phyloP scores from a whole-genome alignment of 1,140 invertebrate genomes.

The Rhynchophorus ferrugineus region DNA sequence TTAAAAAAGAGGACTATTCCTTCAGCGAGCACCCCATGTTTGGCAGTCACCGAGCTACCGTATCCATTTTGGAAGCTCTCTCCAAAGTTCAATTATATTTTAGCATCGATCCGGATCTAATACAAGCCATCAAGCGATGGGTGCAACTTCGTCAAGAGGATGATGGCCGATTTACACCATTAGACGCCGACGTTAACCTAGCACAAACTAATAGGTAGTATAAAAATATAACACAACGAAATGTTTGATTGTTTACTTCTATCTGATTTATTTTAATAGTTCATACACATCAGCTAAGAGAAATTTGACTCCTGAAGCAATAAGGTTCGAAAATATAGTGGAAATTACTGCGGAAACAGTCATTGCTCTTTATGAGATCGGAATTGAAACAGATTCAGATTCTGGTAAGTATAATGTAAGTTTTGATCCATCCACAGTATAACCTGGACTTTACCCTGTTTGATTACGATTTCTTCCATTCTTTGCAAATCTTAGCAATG shows the following conservation, averaged over 20 bases:
- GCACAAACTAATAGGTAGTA: conserved; percentile 21
- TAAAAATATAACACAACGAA: conserved; percentile 6
- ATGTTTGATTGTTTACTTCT: conserved; percentile 10
- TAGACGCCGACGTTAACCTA: conserved; percentile 48
- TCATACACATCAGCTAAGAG: conserved; percentile 28
- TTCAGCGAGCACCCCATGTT: conserved; percentile 56
- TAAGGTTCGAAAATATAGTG: conserved; percentile 46
- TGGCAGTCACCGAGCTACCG: conserved; percentile 49
- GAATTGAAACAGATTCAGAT: conserved; percentile 26
- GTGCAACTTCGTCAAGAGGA: conserved; percentile 49
- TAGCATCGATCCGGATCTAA: conserved; percentile 49
- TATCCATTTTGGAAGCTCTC: conserved; percentile 50
- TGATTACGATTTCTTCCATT: too few species aligned
- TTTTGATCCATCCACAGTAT: background rate
- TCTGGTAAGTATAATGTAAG: conserved; percentile 16
- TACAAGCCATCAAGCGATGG: conserved; percentile 51
- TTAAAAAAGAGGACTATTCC: conserved; percentile 51
- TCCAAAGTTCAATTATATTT: conserved; percentile 51
- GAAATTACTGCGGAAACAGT: conserved; percentile 54
- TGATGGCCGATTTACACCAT: conserved; percentile 51
- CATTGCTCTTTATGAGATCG: conserved; percentile 49
- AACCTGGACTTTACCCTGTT: too few species aligned
- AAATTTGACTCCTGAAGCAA: conserved; percentile 43
- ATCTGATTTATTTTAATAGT: conserved; percentile 29
- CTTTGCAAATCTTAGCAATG: too few species aligned